Evolutionary conservation across 2,888 invertebrate species (phyloP).

Genomic region (Microctonus brassicae): DNA sequence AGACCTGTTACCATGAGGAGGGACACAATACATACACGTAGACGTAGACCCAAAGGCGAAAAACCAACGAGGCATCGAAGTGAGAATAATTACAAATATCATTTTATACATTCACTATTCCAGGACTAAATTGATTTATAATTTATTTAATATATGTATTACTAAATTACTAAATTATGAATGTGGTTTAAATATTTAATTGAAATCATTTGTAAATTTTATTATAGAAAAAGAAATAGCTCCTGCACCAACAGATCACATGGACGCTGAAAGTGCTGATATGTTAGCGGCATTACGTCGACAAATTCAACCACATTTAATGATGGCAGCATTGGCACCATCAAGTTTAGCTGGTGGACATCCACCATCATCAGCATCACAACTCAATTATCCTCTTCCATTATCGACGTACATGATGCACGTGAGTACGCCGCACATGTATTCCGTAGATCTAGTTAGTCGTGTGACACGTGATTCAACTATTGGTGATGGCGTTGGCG

Average conservation of each 20-base stretch:
- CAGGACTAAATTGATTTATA: no score
- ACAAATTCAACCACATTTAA: slow-evolving; percentile 80
- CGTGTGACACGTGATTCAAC: slow-evolving; percentile 43
- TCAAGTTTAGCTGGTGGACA: slow-evolving; percentile 66
- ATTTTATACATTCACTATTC: no score
- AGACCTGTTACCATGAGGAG: slow-evolving; percentile 95
- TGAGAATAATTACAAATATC: slow-evolving; percentile 43
- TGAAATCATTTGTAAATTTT: no score
- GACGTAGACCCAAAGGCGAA: slow-evolving; percentile 85
- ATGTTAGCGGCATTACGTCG: slow-evolving; percentile 79
- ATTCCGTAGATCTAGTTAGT: slow-evolving; percentile 49
- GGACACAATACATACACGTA: slow-evolving; percentile 95
- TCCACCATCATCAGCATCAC: slow-evolving; percentile 55
- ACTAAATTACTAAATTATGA: no score
- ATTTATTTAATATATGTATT: no score
- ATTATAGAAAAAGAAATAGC: slow-evolving; percentile 58
- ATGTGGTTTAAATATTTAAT: no score
- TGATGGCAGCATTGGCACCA: slow-evolving; percentile 75
- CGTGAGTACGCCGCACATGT: slow-evolving; percentile 59
- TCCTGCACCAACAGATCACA: slow-evolving; percentile 57
- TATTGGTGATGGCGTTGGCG: background rate
- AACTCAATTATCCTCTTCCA: slow-evolving; percentile 63
- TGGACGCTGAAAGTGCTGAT: slow-evolving; percentile 74
- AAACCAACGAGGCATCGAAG: slow-evolving; percentile 68
- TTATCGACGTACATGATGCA: slow-evolving; percentile 65